These are phyloP conservation scores for Mimachlamys varia DNA, from an alignment of 2,888 invertebrate species.

Conservation along the genomic window DNA sequence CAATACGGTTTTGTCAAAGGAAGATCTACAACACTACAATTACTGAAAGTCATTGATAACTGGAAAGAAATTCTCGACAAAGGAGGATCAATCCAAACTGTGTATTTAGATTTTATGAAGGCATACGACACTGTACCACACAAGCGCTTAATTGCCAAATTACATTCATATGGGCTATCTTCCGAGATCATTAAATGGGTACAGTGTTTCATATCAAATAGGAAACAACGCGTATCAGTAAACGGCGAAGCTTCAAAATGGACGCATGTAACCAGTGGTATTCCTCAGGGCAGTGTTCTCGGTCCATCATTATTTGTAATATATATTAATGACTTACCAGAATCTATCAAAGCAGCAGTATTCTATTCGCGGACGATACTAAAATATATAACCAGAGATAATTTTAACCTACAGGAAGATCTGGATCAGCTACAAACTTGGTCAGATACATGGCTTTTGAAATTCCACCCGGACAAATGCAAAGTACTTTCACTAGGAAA, in stretches of 20 bases:
- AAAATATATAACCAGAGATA: too few species aligned
- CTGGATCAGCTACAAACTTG: constrained; percentile 10
- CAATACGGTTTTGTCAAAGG: constrained; percentile 43
- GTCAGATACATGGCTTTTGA: not conserved
- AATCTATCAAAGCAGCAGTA: not conserved
- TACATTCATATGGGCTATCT: constrained; percentile 40
- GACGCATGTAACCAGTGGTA: constrained; percentile 1
- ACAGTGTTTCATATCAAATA: not conserved
- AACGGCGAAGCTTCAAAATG: constrained; percentile 36
- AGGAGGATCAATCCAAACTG: constrained; percentile 28
- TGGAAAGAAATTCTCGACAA: constrained; percentile 40
- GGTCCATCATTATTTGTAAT: constrained; percentile 41
- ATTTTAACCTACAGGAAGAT: constrained; percentile 36
- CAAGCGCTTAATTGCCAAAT: constrained; percentile 29
- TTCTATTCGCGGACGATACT: not conserved
- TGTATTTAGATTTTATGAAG: constrained; percentile 43
- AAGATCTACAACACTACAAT: constrained; percentile 40
- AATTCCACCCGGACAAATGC: constrained; percentile 42
- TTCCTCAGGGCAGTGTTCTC: constrained; percentile 40
- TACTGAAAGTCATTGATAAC: constrained; percentile 40
- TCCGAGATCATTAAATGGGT: not conserved
- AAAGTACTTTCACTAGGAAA: not conserved
- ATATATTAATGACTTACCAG: constrained; percentile 42
- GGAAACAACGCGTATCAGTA: constrained; percentile 32
- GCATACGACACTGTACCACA: constrained; percentile 48